Conservation (phyloP, 2,888 invertebrate genomes). For the Dolichomitus sp. region DNA sequence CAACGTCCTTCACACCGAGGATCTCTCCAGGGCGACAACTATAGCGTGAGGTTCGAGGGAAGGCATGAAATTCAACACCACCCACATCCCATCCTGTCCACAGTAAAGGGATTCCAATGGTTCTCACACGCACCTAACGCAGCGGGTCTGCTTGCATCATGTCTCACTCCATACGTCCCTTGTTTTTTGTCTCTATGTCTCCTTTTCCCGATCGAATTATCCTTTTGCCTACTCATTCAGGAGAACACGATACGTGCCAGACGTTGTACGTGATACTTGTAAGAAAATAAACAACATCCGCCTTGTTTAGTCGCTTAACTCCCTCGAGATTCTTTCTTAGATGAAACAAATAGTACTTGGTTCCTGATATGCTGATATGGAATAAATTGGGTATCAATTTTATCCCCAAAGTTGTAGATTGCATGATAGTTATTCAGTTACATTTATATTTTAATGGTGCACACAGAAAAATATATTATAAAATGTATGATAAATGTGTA, state of each 20-base stretch:
- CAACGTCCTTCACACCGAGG: constrained; percentile 59
- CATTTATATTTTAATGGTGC: too few species aligned
- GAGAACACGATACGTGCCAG: constrained; percentile 14
- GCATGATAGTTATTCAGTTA: too few species aligned
- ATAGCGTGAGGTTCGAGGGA: constrained; percentile 44
- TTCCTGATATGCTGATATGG: neutral
- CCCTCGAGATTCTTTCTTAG: neutral
- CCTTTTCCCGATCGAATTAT: constrained; percentile 39
- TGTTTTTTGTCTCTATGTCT: constrained; percentile 3
- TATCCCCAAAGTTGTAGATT: neutral
- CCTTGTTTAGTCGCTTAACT: constrained; percentile 11
- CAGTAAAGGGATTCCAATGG: constrained; percentile 58
- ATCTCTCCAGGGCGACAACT: constrained; percentile 52
- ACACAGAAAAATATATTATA: too few species aligned
- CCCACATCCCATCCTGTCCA: constrained; percentile 73
- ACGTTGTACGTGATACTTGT: constrained; percentile 19
- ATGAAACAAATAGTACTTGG: too few species aligned
- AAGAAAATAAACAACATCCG: constrained; percentile 14
- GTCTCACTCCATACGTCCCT: constrained; percentile 8
- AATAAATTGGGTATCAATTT: neutral
- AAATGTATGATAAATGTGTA: too few species aligned
- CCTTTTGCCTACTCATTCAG: neutral
- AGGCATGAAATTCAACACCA: constrained; percentile 72
- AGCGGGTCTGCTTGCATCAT: constrained; percentile 21
- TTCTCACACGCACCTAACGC: constrained; percentile 59